phyloP scores from a whole-genome alignment of 92 coral and sea anemone species.

The Umimayanthus kanabou region DNA sequence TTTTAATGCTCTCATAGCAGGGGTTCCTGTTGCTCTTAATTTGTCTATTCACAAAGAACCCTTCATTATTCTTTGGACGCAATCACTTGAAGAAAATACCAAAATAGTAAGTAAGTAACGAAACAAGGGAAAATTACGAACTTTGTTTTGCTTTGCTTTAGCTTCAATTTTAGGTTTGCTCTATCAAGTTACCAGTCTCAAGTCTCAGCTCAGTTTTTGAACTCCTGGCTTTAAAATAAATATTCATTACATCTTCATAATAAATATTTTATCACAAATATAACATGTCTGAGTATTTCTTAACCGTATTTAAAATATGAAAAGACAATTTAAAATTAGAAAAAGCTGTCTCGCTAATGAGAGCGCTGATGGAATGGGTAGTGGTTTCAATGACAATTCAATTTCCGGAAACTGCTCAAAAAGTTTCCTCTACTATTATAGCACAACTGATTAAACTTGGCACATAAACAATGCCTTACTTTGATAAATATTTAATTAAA shows the following conservation, averaged over 20 bases:
- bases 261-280: background rate
- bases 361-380: background rate
- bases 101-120: background rate
- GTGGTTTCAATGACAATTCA: slow-evolving; percentile 8
- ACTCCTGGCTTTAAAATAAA: background rate
- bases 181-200: background rate
- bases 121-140: background rate
- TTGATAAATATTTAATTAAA: slow-evolving; percentile 10
- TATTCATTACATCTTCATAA: background rate
- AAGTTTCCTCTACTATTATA: background rate
- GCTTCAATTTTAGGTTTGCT: background rate
- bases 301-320: background rate
- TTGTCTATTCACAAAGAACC: background rate
- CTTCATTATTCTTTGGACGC: background rate
- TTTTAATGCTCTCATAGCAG: slow-evolving; percentile 10
- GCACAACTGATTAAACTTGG: slow-evolving; percentile 1
- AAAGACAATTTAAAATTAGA: background rate
- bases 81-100: background rate
- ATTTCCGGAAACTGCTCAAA: slow-evolving; percentile 4
- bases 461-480: slow-evolving; percentile 1
- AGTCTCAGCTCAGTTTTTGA: background rate
- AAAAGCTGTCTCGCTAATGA: background rate
- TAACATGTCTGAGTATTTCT: background rate
- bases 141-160: background rate
- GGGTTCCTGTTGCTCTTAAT: slow-evolving; percentile 13